Conservation (phyloP, 1,140 invertebrate genomes). For the Cydia strobilella region DNA sequence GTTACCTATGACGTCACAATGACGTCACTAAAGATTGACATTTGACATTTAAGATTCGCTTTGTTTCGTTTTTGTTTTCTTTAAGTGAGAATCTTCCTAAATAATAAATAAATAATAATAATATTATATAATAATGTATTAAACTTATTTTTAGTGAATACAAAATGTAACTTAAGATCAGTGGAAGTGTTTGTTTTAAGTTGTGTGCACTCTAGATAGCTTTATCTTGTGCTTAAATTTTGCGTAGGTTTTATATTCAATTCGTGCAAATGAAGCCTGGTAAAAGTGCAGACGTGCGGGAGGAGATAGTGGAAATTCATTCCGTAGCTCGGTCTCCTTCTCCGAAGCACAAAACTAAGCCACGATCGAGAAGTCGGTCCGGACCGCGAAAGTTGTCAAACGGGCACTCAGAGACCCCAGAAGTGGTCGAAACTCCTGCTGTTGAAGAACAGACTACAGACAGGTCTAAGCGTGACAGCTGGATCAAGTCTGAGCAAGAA, state of each 20-base stretch:
- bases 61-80: slow-evolving; percentile 34
- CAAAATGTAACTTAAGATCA: neutral
- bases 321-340: slow-evolving; percentile 65
- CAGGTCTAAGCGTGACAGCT: slow-evolving; percentile 65
- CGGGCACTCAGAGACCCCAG: slow-evolving; percentile 53
- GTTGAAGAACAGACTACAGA: slow-evolving; percentile 44
- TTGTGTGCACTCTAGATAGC: slow-evolving; percentile 44
- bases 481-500: slow-evolving; percentile 77
- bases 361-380: slow-evolving; percentile 56
- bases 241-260: slow-evolving; percentile 41
- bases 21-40: slow-evolving; percentile 56
- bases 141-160: neutral
- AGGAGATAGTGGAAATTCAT: slow-evolving; percentile 72
- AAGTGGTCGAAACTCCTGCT: slow-evolving; percentile 40
- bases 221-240: slow-evolving; percentile 34
- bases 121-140: neutral
- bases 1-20: slow-evolving; percentile 60
- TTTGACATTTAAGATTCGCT: slow-evolving; percentile 69
- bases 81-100: slow-evolving; percentile 21
- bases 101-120: slow-evolving; percentile 14
- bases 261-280: slow-evolving; percentile 63
- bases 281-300: slow-evolving; percentile 64
- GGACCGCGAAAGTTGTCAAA: slow-evolving; percentile 70
- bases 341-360: slow-evolving; percentile 61
- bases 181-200: neutral